These are phyloP conservation scores for Spisula solida DNA, from an alignment of 2,888 invertebrate species.

Conservation along the genomic window DNA sequence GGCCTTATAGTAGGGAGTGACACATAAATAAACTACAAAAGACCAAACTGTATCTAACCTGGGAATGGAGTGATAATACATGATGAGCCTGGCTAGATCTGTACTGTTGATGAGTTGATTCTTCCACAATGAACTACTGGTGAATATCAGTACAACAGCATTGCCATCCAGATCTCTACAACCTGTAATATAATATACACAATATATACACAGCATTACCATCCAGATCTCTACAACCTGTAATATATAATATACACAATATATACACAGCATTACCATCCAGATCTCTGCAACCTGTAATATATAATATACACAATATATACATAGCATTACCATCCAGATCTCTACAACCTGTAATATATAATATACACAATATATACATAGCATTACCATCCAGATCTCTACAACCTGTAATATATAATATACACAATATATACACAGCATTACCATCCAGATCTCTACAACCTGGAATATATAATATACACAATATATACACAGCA, in stretches of 20 bases:
- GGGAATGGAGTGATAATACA: conserved; percentile 92
- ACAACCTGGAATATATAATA: conserved; percentile 89
- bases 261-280: no score
- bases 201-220: no score
- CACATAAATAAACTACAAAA: no score
- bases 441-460: no score
- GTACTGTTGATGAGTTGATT: conserved; percentile 89
- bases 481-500: neutral
- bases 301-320: neutral
- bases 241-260: conserved; percentile 36
- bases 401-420: conserved; percentile 89
- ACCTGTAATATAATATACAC: conserved; percentile 88
- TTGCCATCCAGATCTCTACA: conserved; percentile 91
- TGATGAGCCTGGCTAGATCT: conserved; percentile 91
- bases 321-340: no score
- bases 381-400: no score
- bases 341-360: conserved; percentile 90
- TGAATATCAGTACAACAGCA: conserved; percentile 90
- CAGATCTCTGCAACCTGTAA: conserved; percentile 91
- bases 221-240: no score
- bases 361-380: neutral
- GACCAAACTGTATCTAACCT: conserved; percentile 88
- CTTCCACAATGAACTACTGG: conserved; percentile 82
- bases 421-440: neutral
- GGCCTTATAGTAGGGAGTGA: no score